Conservation (phyloP, 2,797 vertebrate genomes). For the Rhincodon typus region DNA sequence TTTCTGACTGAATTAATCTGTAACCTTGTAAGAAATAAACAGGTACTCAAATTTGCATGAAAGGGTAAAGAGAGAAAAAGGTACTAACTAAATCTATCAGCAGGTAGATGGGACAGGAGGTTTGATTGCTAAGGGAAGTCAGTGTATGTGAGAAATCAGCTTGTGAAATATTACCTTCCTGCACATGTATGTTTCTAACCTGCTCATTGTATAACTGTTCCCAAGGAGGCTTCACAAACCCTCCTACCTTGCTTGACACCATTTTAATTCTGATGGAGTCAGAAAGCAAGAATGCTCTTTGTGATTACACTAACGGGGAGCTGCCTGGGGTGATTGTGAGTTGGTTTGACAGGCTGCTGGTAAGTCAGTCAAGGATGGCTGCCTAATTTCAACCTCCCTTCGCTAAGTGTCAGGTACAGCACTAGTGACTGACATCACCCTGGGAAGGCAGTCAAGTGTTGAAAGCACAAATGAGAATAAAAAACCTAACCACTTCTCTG, state of each 20-base stretch:
- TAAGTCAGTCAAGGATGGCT: not conserved
- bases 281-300: not conserved
- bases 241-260: not conserved
- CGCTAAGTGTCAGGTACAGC: not conserved
- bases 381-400: not conserved
- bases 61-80: not conserved
- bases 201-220: not conserved
- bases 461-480: not conserved
- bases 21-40: not conserved
- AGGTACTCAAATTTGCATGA: not conserved
- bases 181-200: not conserved
- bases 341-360: not conserved
- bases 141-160: not conserved
- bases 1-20: not conserved
- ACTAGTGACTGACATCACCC: not conserved
- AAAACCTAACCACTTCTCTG: not conserved
- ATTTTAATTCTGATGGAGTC: not conserved
- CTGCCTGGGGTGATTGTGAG: not conserved
- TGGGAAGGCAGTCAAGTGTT: not conserved
- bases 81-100: not conserved
- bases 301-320: not conserved
- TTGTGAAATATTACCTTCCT: not conserved
- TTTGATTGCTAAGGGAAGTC: not conserved
- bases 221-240: not conserved
- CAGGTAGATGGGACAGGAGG: not conserved